These are phyloP conservation scores for Tachina lurida DNA, from an alignment of 2,888 invertebrate genomes.

Conservation along the genomic window DNA sequence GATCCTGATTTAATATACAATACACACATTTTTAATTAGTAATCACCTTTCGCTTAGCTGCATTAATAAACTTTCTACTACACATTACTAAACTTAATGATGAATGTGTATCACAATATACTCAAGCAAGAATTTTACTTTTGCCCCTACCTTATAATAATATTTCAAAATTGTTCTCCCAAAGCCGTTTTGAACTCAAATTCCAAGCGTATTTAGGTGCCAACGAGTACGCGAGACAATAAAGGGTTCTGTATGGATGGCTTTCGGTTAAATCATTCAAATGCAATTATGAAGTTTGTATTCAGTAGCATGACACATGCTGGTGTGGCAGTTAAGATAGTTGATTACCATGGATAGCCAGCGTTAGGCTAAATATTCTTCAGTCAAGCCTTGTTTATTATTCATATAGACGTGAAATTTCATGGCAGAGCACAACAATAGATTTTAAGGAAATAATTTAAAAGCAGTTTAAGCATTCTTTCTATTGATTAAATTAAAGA, in stretches of 20 bases:
- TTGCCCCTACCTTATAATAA: not conserved
- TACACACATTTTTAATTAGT: no score
- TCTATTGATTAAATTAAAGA: no score
- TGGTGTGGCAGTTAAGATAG: slow-evolving; percentile 17
- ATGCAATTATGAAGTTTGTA: slow-evolving; percentile 14
- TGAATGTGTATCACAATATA: not conserved
- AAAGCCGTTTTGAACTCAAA: not conserved
- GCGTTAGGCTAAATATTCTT: not conserved
- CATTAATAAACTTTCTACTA: no score
- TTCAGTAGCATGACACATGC: not conserved
- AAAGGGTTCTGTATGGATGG: slow-evolving; percentile 2
- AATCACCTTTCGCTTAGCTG: no score
- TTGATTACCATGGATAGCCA: not conserved
- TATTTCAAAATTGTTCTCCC: not conserved
- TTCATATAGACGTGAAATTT: not conserved
- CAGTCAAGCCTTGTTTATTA: not conserved
- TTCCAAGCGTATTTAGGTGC: slow-evolving; percentile 1
- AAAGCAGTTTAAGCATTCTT: no score
- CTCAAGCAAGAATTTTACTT: not conserved
- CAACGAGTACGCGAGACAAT: slow-evolving; percentile 11
- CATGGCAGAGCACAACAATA: not conserved
- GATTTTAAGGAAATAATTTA: not conserved
- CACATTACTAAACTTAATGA: no score
- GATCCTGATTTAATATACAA: no score
- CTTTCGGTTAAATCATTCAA: slow-evolving; percentile 25